Evolutionary conservation across 2,888 invertebrate genomes (phyloP), one percentile per base, ranked within the genome.

Genomic region (Acrocera orbiculus): DNA sequence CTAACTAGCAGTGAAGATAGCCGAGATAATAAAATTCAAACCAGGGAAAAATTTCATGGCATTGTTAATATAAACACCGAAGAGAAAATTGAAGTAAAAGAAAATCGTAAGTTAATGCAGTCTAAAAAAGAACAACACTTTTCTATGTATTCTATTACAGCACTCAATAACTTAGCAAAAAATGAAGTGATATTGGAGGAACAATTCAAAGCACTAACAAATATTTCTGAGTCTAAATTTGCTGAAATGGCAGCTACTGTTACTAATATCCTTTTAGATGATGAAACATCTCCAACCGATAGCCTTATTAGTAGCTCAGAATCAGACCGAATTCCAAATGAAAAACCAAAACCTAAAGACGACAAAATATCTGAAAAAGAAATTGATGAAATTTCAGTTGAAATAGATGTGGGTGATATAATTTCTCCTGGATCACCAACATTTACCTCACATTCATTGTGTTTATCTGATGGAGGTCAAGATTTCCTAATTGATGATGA

Each of bases 401-500:
- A 58, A 37, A 42, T 60, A 4, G 63, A 61, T 16, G 14, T 37
- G 30, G 58, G 51, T 38, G 63, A 56, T 31, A 69, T 73, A 0
- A 64, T 68, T 26, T 71, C 76, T 3, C 79, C 80, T 0, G 79
- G 77, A 3, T 79, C 81, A 1, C 82, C 83, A 2, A 82, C 82
- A 1, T 78, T 80, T 46, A 71, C 71, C 8, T 80, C 81, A 0
- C 77, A 77, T 36, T 82, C 82, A 1, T 58, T 82, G 1, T 82
- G 82, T 0, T 60, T 83, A n/a, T 81, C 82, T 1, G 82, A 83
- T 43, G 55, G 50, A 19, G 79, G 79, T 13, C 66, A 77, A 41
- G 82, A 83, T 54, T 83, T 75, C 58, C 70, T 87, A 40, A 74
- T 75, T 40, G 87, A 89, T 48, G 87, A 89, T 47, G 87, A 89